Base-by-base conservation (phyloP, 2,113 vertebrate genomes). In the Apistogramma diplotaenia region DNA sequence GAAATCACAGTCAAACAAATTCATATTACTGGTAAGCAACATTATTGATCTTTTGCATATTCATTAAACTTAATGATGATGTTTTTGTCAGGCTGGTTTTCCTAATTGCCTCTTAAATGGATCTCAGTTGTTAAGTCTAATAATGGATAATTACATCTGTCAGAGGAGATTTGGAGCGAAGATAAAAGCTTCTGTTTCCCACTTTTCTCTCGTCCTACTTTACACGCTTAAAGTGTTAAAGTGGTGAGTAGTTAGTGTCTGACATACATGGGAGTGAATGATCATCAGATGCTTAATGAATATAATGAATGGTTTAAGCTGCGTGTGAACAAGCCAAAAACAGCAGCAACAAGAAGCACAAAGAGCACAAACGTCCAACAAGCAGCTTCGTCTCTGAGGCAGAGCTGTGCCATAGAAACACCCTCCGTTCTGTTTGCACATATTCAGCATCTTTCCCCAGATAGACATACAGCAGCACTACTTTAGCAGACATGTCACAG, bases 81-180 rank as follows among this genome's bases (percentile, higher is more conserved):
- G 80, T 27, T 83, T 80, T 72, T 85, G 37, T 83, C 21, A 37
- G 85, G 46, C 84, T 88, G 81, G 85, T 82, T 87, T 74, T 55
- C 78, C 83, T 83, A 79, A 88, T 87, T 49, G 57, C 72, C 72
- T 65, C 57, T 35, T 85, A 86, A 89, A 85, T 76, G 70, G 53
- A 85, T 89, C 90, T 83, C 35, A 74, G 72, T 29, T 83, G 74
- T 29, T 67, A 76, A 74, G 85, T 85, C 76, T 89, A 86, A 90
- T 93, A 88, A 86, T 76, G 74, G 82, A 84, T 89, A 90, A 91
- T 90, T 79, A 78, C 84, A 84, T 88, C 53, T 79, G 86, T 83
- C 83, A 81, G 83, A 79, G 59, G 62, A 79, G 83, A 76, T 11
- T 49, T 70, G 43, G 70, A 74, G 37, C 67, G 65, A 81, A 43